Conservation (phyloP, 2,797 vertebrate species). For the Siniperca obscura region DNA sequence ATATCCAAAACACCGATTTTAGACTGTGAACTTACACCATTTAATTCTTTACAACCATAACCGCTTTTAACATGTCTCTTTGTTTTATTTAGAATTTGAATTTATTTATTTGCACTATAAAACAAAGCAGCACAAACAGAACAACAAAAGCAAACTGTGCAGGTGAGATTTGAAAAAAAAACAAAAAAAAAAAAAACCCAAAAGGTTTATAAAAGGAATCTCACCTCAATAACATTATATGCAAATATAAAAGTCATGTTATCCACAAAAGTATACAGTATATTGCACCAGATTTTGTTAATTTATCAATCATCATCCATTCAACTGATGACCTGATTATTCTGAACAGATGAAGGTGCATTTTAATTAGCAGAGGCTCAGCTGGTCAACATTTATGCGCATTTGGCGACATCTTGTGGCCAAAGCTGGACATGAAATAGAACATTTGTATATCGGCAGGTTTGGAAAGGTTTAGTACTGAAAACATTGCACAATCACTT, state of each 20-base stretch:
- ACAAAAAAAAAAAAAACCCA: no score
- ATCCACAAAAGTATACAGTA: no score
- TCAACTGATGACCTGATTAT: neutral
- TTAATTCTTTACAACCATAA: neutral
- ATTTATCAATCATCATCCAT: neutral
- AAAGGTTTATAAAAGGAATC: no score
- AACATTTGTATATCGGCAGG: neutral
- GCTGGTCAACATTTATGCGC: neutral
- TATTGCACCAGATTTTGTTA: fast-evolving
- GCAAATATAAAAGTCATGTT: no score
- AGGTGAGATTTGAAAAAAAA: no score
- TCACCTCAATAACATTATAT: no score
- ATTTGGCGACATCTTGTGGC: conserved; percentile 35
- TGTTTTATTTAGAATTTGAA: no score
- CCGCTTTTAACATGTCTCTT: fast-evolving
- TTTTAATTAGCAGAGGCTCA: neutral
- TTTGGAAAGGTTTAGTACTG: no score
- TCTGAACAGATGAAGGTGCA: neutral
- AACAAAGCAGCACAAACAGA: no score
- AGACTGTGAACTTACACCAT: neutral
- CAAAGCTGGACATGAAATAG: neutral
- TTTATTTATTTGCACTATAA: no score
- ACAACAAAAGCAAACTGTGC: no score
- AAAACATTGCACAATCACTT: neutral
- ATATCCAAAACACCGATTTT: fast-evolving